A percentile compares a stretch with the other conserved stretches of the same genome.
These are phyloP conservation scores for Nothoprocta pentlandii DNA, from an alignment of 2,113 vertebrate genomes.

Conservation along the genomic window DNA sequence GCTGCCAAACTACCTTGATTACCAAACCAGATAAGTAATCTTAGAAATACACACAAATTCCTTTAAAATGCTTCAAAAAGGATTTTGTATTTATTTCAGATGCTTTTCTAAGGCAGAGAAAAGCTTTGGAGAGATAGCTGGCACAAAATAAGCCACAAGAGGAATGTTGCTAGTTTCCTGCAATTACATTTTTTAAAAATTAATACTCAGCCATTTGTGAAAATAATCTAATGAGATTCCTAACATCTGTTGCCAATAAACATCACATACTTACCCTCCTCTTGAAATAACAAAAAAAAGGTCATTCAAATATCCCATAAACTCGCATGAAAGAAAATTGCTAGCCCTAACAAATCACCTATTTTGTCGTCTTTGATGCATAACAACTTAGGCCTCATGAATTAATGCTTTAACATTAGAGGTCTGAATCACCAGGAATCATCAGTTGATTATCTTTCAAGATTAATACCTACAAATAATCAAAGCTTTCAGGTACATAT, in stretches of 20 bases:
- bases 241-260: background rate
- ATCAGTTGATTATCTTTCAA: background rate
- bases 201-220: background rate
- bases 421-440: conserved; percentile 6
- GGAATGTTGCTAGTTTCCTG: background rate
- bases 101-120: background rate
- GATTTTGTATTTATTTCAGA: background rate
- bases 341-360: background rate
- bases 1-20: background rate
- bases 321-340: background rate
- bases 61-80: background rate
- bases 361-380: background rate
- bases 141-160: background rate
- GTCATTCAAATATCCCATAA: background rate
- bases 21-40: background rate
- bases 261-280: background rate
- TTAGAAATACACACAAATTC: background rate
- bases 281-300: background rate
- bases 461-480: conserved; percentile 8
- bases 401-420: background rate
- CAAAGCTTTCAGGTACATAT: background rate
- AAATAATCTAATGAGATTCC: background rate
- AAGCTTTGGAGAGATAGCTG: background rate
- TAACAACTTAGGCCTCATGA: background rate
- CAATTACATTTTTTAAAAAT: background rate